phyloP scores from a whole-genome alignment of 2,888 invertebrate genomes.

The Agrochola lota region DNA sequence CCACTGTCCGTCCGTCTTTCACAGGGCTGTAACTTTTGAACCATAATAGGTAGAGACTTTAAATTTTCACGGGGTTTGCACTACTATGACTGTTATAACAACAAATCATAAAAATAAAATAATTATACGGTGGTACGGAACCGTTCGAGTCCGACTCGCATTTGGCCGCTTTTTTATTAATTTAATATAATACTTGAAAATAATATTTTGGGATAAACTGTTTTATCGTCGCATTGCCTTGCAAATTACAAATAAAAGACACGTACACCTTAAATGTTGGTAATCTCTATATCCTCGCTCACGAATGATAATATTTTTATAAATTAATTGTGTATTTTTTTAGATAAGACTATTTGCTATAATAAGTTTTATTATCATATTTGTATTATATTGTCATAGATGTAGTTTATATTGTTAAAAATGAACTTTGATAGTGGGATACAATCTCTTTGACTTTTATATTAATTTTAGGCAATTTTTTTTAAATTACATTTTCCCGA shows the following conservation, averaged over 20 bases:
- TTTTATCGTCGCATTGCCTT: background rate
- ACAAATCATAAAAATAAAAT: background rate
- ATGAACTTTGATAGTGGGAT: slow-evolving; percentile 78
- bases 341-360: background rate
- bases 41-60: background rate
- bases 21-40: background rate
- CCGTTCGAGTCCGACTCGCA: background rate
- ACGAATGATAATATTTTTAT: background rate
- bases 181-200: background rate
- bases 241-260: background rate
- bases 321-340: background rate
- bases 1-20: background rate
- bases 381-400: slow-evolving; percentile 7
- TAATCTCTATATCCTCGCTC: slow-evolving; percentile 3
- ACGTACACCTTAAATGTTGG: background rate
- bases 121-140: background rate
- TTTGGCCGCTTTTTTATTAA: background rate
- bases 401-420: background rate
- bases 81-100: background rate
- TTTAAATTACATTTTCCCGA: background rate
- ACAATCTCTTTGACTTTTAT: slow-evolving; percentile 62
- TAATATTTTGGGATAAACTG: background rate
- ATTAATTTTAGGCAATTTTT: background rate
- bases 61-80: background rate
- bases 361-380: slow-evolving; percentile 15